phyloP scores from a whole-genome alignment of 2,888 invertebrate species.

The Malthinus flaveolus region DNA sequence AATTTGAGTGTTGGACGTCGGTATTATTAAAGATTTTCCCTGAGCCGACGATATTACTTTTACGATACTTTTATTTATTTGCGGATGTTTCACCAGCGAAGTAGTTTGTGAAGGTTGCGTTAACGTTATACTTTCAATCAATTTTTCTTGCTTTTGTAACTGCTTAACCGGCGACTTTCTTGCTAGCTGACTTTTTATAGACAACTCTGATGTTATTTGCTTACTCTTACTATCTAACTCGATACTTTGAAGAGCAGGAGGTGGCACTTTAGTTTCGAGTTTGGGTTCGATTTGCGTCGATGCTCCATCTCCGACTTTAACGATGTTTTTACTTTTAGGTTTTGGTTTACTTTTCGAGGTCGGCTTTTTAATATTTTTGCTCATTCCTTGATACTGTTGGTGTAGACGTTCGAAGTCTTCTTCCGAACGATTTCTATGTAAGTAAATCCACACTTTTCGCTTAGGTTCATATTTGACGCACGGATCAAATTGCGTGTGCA shows the following conservation, averaged over 20 bases:
- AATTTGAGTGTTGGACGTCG: conserved; percentile 50
- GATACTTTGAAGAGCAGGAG: background rate
- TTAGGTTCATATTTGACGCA: conserved; percentile 92
- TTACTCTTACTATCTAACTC: background rate
- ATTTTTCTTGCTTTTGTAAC: conserved; percentile 38
- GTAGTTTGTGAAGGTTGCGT: conserved; percentile 47
- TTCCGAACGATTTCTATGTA: conserved; percentile 70
- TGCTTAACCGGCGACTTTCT: conserved; percentile 19
- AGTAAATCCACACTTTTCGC: conserved; percentile 93
- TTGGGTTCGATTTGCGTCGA: background rate
- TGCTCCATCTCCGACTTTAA: conserved; percentile 45
- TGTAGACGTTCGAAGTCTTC: conserved; percentile 68
- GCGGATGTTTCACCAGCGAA: conserved; percentile 42
- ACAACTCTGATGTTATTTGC: background rate
- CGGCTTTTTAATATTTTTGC: conserved; percentile 59
- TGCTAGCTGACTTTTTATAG: conserved; percentile 9
- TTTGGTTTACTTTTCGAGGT: conserved; percentile 46
- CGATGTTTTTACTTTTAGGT: conserved; percentile 45
- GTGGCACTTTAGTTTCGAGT: background rate
- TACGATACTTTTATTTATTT: conserved; percentile 46
- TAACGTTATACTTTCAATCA: conserved; percentile 51
- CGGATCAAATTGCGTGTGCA: conserved; percentile 90
- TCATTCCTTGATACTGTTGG: conserved; percentile 66
- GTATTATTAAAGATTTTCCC: conserved; percentile 56
- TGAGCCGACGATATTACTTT: conserved; percentile 52